Base-by-base conservation (phyloP, 92 coral and sea anemone species). In the Anthopleura xanthogrammica region DNA sequence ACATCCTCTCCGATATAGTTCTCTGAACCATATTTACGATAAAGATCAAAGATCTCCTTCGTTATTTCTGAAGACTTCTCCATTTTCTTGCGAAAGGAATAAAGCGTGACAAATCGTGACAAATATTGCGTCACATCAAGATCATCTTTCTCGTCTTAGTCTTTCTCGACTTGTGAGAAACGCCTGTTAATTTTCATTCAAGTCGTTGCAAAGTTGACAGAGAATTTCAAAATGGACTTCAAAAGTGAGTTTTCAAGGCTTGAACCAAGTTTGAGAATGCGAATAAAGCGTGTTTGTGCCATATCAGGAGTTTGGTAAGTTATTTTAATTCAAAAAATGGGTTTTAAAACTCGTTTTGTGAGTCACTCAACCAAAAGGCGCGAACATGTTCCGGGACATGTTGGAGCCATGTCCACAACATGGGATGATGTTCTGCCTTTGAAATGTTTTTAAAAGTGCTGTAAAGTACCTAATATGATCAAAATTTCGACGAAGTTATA, bases 1-100 rank as follows among this genome's bases (percentile, higher is more conserved):
- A 96, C 92, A 16, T 95, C 93, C 74, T 96, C 99, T 19, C 99
- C 99, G 19, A 96, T 88, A 82, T 95, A 95, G 82, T 94, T 98
- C 40, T 68, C 86, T 42, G 75, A 72, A 17, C 99, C 99, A 82
- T 96, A 80, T 46, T 94, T 92, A 72, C 87, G 91, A 68, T 90
- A 94, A 60, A 94, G 92, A 76, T 91, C 92, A 56, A 94, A 96
- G 24, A 94, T 93, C 48, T 86, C 80, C 50, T 64, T 83, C 2
- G 93, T 87, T 2, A 43, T 76, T 66, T 72, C 88, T 87, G 48
- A 48, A 17, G 81, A 19, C 65, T 58, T 55, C 46, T 73, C 77
- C 62, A 52, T 68, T 68, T 11, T 54, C 7, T 50, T 50, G 11
- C 54, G 54, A 50, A 50, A 50, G 1, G 0, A 54, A 24, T 12